Evolutionary conservation across 2,888 invertebrate species (phyloP), one percentile per base, ranked within the genome.

Genomic region (Pammene aurita): DNA sequence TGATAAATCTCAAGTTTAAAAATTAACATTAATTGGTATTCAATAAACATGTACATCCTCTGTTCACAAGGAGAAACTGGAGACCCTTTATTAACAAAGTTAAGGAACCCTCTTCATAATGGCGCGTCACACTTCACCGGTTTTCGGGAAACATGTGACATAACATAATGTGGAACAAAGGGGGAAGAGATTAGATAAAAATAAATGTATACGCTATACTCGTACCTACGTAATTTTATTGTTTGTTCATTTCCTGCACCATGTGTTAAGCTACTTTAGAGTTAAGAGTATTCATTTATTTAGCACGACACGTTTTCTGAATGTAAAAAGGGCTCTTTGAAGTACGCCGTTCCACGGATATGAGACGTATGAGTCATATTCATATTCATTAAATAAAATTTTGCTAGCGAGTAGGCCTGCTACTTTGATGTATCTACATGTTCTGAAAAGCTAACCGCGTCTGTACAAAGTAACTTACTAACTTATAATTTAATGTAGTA

Each of bases 181-280:
- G 67, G 62, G 50, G 62, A 48, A 50, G 48, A 67, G 56, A 63
- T 67, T 56, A 67, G n/a, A 67, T 67, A 42, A 63, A 67, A 67
- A 62, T 44, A 67, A 57, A 67, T 38, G 48, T 67, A 62, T 56
- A 48, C 56, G 38, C 18, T 50, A 54, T 35, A 5, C 44, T n/a
- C 9, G 2, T 46, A 50, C 18, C 50, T 52, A 18, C 42, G 67
- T 67, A 62, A 63, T 67, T 67, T 67, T 56, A 56, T 57, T 57
- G 42, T 50, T 42, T 57, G 56, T 61, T 42, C 16, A 18, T 63
- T 63, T 57, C n/a, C 46, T 56, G 48, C 67, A 67, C 54, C 61
- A 55, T 62, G 26, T 61, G 66, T 61, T 34, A 38, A 41, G 66
- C n/a, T 63, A 44, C 61, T 34, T 67, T 6, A 38, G 16, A 52